Percentiles rank a stretch among this genome's conserved stretches.
Conservation (phyloP, 2,888 invertebrate species). For the Luperina testacea region DNA sequence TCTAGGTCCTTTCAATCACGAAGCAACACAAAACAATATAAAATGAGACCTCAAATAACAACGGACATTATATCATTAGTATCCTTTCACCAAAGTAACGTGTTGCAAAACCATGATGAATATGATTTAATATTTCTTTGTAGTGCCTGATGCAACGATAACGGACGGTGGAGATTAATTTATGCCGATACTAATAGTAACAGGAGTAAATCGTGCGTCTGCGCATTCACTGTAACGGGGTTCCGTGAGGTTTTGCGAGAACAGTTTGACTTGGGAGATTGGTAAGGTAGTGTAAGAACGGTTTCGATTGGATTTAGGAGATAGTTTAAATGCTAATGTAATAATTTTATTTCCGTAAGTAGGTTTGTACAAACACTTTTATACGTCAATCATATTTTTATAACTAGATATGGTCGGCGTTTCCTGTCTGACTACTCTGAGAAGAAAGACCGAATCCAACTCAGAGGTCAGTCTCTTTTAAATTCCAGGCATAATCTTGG, state of each 20-base stretch:
- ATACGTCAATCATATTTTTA: too few relatives aligned
- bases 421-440: too few relatives aligned
- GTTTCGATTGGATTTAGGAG: not conserved
- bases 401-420: too few relatives aligned
- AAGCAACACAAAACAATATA: conserved; percentile 34
- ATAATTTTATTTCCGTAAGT: too few relatives aligned
- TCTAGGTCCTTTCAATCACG: conserved; percentile 57
- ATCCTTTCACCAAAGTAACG: conserved; percentile 67
- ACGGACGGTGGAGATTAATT: conserved; percentile 64
- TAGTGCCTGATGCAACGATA: conserved; percentile 65
- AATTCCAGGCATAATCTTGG: too few relatives aligned
- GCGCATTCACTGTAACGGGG: conserved; percentile 41
- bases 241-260: conserved; percentile 30
- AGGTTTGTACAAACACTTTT: too few relatives aligned
- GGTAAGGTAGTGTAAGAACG: not conserved
- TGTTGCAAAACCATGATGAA: conserved; percentile 64
- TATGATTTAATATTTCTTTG: conserved; percentile 65
- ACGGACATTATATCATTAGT: conserved; percentile 52
- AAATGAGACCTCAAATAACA: conserved; percentile 40
- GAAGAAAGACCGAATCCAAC: too few relatives aligned
- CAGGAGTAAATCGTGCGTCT: conserved; percentile 57
- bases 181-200: conserved; percentile 65
- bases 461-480: too few relatives aligned
- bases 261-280: not conserved
- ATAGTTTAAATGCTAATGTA: not conserved